Percentiles rank a stretch among this genome's conserved stretches.
Conservation (phyloP, 2,113 vertebrate genomes). For the Notiomystis cincta region DNA sequence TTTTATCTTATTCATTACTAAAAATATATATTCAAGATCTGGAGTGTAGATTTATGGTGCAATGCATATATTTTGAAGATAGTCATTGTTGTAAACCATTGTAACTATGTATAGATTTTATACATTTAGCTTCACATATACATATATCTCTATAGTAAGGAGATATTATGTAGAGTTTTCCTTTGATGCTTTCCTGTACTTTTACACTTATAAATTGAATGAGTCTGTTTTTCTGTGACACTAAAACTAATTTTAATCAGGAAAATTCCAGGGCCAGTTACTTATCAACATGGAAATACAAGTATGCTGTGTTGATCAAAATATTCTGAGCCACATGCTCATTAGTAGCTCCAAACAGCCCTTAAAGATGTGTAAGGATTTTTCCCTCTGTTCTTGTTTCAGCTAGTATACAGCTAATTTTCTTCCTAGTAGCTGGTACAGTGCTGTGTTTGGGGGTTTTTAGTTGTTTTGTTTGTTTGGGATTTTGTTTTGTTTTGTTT, state of each 20-base stretch:
- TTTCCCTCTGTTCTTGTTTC: background rate
- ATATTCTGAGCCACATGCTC: background rate
- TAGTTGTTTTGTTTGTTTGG: too few relatives aligned
- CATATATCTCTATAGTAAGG: background rate
- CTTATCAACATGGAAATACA: background rate
- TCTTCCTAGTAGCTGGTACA: background rate
- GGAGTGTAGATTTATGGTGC: background rate
- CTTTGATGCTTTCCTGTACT: background rate
- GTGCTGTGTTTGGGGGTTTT: background rate
- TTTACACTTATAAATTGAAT: background rate
- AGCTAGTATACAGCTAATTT: background rate
- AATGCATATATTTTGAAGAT: background rate
- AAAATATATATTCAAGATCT: background rate
- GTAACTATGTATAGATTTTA: background rate
- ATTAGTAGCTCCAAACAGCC: background rate
- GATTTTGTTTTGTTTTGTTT: background rate
- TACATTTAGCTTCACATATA: background rate
- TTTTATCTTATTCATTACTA: background rate
- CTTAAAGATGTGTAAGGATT: background rate
- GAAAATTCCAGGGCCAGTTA: background rate
- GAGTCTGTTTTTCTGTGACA: background rate
- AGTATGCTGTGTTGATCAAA: background rate
- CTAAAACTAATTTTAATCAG: background rate
- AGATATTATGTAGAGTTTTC: background rate
- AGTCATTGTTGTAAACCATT: background rate